Percentiles rank a stretch among this genome's conserved stretches.
Evolutionary conservation across 2,113 vertebrate genomes (phyloP).

Genomic region (Neotoma lepida): DNA sequence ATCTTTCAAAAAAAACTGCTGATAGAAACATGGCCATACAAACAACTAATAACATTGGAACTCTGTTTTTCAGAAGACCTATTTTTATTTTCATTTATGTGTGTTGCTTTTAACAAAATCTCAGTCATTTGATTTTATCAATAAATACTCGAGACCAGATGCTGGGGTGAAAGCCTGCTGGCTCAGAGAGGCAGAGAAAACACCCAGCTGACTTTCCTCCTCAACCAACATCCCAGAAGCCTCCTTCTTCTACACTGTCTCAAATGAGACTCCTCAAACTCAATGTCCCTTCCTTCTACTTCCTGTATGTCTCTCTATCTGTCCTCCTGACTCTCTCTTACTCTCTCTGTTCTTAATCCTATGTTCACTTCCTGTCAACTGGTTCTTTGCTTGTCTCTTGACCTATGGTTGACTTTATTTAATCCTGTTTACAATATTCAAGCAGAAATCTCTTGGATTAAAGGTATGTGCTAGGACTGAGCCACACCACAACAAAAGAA

Average conservation of each 20-base stretch:
- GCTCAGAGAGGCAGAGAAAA: background rate
- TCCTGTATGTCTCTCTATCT: background rate
- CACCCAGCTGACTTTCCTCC: background rate
- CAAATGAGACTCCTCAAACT: background rate
- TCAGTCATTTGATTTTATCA: background rate
- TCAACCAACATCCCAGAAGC: background rate
- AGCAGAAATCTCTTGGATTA: background rate
- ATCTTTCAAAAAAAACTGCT: background rate
- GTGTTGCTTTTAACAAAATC: background rate
- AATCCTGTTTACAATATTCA: background rate
- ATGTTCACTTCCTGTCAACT: background rate
- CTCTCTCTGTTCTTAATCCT: background rate
- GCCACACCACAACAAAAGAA: background rate
- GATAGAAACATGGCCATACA: background rate
- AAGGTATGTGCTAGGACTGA: background rate
- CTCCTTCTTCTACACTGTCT: background rate
- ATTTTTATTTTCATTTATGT: background rate
- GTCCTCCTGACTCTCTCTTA: background rate
- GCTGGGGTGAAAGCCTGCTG: background rate
- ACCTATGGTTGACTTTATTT: background rate
- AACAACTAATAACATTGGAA: background rate
- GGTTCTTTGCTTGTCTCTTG: background rate
- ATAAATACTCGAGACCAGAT: background rate
- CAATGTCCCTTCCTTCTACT: background rate
- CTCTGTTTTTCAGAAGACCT: background rate